Evolutionary conservation across 2,113 vertebrate genomes (phyloP).

Genomic region (Alectura lathami): DNA sequence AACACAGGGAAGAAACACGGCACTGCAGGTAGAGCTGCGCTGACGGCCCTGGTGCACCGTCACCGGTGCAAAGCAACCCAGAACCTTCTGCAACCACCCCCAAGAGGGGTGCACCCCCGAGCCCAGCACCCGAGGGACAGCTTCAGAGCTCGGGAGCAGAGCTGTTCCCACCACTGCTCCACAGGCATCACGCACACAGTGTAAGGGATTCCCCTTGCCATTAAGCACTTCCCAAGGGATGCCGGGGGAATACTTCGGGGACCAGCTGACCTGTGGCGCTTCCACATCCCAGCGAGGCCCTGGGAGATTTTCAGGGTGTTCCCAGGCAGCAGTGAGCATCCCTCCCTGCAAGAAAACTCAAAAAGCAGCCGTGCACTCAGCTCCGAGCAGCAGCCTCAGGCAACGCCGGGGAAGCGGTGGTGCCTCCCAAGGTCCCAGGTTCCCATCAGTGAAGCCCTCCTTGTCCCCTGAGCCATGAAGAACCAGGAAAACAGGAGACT

Average conservation of each 20-base stretch:
- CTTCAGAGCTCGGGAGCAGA: rapidly evolving
- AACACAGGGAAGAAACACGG: background rate
- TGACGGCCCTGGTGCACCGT: background rate
- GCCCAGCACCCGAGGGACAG: rapidly evolving
- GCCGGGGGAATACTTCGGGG: background rate
- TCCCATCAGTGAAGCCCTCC: background rate
- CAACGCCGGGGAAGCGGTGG: background rate
- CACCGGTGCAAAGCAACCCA: background rate
- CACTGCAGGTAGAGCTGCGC: background rate
- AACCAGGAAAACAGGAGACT: background rate
- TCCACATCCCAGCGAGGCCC: background rate
- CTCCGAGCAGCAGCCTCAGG: background rate
- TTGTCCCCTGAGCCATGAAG: background rate
- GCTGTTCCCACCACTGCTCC: background rate
- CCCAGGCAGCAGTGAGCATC: background rate
- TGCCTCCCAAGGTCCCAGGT: rapidly evolving
- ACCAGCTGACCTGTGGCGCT: rapidly evolving
- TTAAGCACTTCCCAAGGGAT: background rate
- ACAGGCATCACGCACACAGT: rapidly evolving
- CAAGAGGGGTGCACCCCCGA: background rate
- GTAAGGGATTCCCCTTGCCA: background rate
- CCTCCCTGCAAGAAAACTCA: background rate
- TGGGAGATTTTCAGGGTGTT: background rate
- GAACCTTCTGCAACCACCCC: background rate
- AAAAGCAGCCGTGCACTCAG: rapidly evolving